A percentile compares a stretch with the other conserved stretches of the same genome.
These are phyloP conservation scores for Mustela nigripes DNA, from an alignment of 2,113 vertebrate genomes.

Conservation along the genomic window DNA sequence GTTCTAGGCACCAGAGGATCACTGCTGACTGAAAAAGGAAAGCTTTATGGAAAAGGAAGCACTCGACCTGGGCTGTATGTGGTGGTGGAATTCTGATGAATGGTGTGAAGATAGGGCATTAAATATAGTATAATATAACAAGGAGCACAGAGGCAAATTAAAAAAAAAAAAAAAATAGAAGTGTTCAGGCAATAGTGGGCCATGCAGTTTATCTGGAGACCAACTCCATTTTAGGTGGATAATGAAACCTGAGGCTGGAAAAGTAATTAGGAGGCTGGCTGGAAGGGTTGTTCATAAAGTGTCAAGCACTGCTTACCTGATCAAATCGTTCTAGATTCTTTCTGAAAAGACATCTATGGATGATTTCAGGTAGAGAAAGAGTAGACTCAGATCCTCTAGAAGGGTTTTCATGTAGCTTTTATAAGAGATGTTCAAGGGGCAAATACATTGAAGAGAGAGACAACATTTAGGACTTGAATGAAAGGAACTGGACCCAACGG, in stretches of 20 bases:
- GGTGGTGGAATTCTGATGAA: not conserved
- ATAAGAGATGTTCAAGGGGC: not conserved
- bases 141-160: not conserved
- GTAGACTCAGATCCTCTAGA: not conserved
- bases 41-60: not conserved
- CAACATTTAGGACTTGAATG: not conserved
- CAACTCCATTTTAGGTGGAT: not conserved
- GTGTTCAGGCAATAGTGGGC: not conserved
- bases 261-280: not conserved
- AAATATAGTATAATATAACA: not conserved
- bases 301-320: not conserved
- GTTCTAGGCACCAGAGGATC: not conserved
- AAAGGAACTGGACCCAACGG: too few species aligned
- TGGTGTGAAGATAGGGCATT: not conserved
- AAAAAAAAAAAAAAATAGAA: too few species aligned
- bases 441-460: not conserved
- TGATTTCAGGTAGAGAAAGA: not conserved
- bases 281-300: not conserved
- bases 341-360: not conserved
- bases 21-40: not conserved
- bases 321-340: not conserved
- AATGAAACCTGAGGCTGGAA: not conserved
- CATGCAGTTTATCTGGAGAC: not conserved
- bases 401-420: not conserved
- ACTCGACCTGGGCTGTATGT: not conserved